Evolutionary conservation across 2,113 vertebrate species (phyloP).

Genomic region (Apteryx mantelli): DNA sequence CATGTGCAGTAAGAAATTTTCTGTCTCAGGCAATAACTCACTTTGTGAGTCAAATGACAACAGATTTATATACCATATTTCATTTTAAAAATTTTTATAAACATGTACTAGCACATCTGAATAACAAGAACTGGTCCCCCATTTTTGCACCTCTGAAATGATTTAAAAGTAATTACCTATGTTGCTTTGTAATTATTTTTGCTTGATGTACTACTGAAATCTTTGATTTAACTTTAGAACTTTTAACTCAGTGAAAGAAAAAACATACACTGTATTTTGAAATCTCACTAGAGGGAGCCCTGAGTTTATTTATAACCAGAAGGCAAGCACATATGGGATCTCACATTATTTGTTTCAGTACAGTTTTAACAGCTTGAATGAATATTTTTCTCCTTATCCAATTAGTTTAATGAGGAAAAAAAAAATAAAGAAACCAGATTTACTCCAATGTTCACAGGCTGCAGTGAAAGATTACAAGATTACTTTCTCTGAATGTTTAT

Average conservation of each 20-base stretch:
- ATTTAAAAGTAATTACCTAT: not conserved
- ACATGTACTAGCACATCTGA: not conserved
- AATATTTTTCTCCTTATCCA: not conserved
- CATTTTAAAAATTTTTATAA: not conserved
- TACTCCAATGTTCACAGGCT: not conserved
- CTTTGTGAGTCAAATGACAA: not conserved
- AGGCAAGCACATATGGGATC: fast-evolving
- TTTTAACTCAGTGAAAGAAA: not conserved
- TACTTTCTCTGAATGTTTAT: not conserved
- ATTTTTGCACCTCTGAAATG: not conserved
- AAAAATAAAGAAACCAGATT: not conserved
- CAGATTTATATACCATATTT: too few species aligned
- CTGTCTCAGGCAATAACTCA: not conserved
- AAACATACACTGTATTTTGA: not conserved
- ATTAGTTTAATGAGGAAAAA: not conserved
- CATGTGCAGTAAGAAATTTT: not conserved
- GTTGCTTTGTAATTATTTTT: not conserved
- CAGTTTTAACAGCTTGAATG: not conserved
- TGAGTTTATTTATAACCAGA: not conserved
- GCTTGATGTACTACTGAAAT: not conserved
- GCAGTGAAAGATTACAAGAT: not conserved
- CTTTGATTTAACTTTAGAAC: not conserved
- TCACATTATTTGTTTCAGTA: not conserved
- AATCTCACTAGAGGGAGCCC: conserved; percentile 53
- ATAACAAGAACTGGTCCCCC: too few species aligned